Conservation (phyloP, 2,113 vertebrate genomes). For the Bothrops jararaca region DNA sequence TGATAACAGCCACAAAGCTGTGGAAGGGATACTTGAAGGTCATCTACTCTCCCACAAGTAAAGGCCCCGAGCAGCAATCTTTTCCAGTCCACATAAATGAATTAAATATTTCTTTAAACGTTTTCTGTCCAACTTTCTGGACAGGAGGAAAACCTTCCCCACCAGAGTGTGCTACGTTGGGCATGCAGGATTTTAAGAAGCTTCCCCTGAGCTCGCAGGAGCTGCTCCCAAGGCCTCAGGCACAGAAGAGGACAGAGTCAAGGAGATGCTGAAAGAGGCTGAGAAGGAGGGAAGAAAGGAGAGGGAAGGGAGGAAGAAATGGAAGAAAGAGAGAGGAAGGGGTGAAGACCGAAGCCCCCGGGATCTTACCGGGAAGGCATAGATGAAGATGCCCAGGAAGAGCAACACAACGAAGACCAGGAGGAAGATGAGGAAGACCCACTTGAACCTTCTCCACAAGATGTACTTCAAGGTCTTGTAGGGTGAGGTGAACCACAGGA, state of each 20-base stretch:
- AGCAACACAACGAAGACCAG: conserved; percentile 84
- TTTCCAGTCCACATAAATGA: background rate
- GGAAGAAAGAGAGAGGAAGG: background rate
- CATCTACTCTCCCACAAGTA: background rate
- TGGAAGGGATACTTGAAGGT: background rate
- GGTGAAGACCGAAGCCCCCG: background rate
- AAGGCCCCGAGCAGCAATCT: background rate
- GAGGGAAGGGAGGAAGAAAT: background rate
- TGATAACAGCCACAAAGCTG: background rate
- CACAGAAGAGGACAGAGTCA: too few relatives aligned
- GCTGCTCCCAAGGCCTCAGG: background rate
- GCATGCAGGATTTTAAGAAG: background rate
- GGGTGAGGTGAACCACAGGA: conserved; percentile 96
- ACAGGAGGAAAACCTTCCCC: background rate
- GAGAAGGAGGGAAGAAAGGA: background rate
- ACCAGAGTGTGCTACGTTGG: background rate
- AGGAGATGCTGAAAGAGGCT: background rate
- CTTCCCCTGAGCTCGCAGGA: background rate
- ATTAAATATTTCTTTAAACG: background rate
- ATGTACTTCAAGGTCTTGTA: conserved; percentile 93
- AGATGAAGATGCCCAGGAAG: conserved; percentile 91
- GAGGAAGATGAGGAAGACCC: conserved; percentile 78
- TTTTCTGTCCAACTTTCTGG: background rate
- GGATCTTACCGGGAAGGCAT: conserved; percentile 84
- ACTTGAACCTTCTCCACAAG: conserved; percentile 91